Conservation (phyloP, 2,113 vertebrate genomes). For the Hipposideros armiger region DNA sequence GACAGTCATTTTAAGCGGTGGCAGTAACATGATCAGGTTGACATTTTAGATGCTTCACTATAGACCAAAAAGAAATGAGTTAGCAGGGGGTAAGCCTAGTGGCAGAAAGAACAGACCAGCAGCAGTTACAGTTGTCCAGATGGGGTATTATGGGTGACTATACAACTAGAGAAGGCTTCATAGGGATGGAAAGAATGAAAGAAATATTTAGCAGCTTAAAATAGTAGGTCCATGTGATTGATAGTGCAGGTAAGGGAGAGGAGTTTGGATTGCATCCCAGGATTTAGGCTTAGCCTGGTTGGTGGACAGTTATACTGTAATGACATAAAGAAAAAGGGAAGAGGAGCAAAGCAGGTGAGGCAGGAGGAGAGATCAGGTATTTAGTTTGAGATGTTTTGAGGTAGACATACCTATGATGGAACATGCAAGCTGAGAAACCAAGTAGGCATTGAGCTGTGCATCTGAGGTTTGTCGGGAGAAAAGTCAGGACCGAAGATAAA, state of each 20-base stretch:
- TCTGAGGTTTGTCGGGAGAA: background rate
- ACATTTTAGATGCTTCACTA: background rate
- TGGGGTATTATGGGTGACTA: background rate
- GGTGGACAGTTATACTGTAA: background rate
- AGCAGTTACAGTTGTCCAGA: background rate
- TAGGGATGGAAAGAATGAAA: background rate
- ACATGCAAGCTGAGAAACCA: background rate
- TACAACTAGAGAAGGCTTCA: background rate
- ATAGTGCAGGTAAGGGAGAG: background rate
- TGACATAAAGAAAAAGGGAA: background rate
- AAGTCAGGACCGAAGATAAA: background rate
- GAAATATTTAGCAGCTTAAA: background rate
- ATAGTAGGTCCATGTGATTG: background rate
- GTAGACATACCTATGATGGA: background rate
- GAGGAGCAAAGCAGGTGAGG: background rate
- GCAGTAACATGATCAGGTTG: background rate
- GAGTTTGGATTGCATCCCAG: background rate
- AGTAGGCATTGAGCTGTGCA: background rate
- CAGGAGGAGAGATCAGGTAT: background rate
- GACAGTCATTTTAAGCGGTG: background rate
- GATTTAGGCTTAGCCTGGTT: background rate
- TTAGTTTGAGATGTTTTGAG: background rate
- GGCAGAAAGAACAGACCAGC: background rate
- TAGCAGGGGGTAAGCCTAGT: background rate
- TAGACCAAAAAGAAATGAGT: background rate